Conservation (phyloP, 2,888 invertebrate species). For the Nephrocerus scutellatus region DNA sequence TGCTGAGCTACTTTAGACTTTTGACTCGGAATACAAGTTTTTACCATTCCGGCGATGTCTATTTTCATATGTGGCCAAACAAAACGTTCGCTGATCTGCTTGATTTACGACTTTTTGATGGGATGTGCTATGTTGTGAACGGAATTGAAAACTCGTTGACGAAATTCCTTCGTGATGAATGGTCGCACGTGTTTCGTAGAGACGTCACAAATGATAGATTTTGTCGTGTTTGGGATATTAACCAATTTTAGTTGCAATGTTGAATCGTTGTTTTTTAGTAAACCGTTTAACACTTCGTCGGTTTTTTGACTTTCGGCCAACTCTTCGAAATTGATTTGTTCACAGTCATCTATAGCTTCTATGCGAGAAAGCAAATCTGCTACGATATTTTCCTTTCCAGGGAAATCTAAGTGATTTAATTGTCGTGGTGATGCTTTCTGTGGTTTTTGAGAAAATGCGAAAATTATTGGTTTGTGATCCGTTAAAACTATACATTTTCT, state of each 20-base stretch:
- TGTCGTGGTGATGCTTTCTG: constrained; percentile 10
- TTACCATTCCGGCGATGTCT: constrained; percentile 1
- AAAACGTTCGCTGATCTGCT: constrained; percentile 9
- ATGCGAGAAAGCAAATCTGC: constrained; percentile 14
- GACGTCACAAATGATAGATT: constrained; percentile 4
- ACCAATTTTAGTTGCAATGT: not conserved
- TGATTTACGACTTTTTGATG: constrained; percentile 4
- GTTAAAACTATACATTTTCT: constrained; percentile 5
- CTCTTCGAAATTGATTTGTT: constrained; percentile 7
- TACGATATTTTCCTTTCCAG: constrained; percentile 10
- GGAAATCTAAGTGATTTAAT: constrained; percentile 4
- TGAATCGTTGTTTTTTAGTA: not conserved
- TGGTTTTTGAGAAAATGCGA: constrained; percentile 5
- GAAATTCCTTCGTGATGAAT: constrained; percentile 2
- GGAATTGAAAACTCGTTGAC: constrained; percentile 6
- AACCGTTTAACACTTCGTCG: constrained; percentile 1
- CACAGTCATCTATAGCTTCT: constrained; percentile 11
- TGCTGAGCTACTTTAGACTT: constrained; percentile 6
- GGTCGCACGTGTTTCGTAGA: constrained; percentile 4
- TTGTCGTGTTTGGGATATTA: not conserved
- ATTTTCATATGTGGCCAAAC: constrained; percentile 12
- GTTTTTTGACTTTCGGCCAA: constrained; percentile 1
- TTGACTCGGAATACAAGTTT: constrained; percentile 10
- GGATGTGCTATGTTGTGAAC: constrained; percentile 8
- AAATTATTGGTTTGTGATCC: constrained; percentile 9